These are phyloP conservation scores for Proterorhinus semilunaris DNA, from an alignment of 2,113 vertebrate species.

Conservation along the genomic window DNA sequence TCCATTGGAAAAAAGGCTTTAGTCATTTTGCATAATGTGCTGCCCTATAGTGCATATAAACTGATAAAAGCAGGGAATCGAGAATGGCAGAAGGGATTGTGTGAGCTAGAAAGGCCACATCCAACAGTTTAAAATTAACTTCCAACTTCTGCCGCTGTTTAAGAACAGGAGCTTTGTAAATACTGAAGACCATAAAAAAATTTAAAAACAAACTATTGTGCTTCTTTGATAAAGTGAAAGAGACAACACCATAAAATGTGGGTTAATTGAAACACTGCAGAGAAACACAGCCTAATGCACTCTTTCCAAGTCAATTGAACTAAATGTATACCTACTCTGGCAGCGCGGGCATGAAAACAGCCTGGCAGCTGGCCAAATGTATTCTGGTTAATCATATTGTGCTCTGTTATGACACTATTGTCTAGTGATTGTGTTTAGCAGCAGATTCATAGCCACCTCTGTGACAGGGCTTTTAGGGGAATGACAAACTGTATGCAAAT, in stretches of 20 bases:
- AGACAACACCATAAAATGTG: neutral
- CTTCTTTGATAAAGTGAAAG: neutral
- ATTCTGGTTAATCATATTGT: constrained; percentile 42
- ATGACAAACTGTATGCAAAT: constrained; percentile 39
- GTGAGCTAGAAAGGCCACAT: too few relatives aligned
- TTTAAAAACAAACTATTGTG: neutral
- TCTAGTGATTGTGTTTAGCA: constrained; percentile 42
- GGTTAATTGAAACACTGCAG: neutral
- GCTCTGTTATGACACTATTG: constrained; percentile 60
- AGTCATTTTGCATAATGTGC: too few relatives aligned
- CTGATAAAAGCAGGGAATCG: too few relatives aligned
- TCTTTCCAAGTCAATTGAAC: neutral
- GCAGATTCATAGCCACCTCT: constrained; percentile 42
- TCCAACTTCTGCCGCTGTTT: too few relatives aligned
- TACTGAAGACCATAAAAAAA: too few relatives aligned
- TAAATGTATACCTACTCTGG: neutral
- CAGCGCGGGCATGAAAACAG: constrained; percentile 2
- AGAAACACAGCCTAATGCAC: neutral
- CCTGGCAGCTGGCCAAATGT: constrained; percentile 28
- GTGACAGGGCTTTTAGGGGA: constrained; percentile 52
- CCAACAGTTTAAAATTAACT: too few relatives aligned
- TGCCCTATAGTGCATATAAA: too few relatives aligned
- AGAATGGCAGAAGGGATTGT: too few relatives aligned
- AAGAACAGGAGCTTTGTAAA: too few relatives aligned
- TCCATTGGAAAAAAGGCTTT: too few relatives aligned